A percentile compares a stretch with the other conserved stretches of the same genome.
Conservation (phyloP, 2,113 vertebrate genomes). For the Corythornis cristatus region DNA sequence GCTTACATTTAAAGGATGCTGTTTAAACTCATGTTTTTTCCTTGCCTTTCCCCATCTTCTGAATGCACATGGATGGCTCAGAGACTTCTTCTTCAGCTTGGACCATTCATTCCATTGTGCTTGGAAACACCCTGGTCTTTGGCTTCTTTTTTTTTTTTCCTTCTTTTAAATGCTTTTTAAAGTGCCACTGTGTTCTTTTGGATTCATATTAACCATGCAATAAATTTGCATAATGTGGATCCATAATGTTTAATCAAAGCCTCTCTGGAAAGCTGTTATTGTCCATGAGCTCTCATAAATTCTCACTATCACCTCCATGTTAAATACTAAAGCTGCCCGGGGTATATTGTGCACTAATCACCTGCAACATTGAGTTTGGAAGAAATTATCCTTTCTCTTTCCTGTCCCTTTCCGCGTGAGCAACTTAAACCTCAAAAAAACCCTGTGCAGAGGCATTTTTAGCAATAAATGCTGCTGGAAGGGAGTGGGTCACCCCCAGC, state of each 20-base stretch:
- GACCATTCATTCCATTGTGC: background rate
- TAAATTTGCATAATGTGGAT: conserved; percentile 59
- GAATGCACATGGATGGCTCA: background rate
- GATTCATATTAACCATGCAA: conserved; percentile 55
- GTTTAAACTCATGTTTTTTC: background rate
- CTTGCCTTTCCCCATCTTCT: background rate
- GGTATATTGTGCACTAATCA: conserved; percentile 20
- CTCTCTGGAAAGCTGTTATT: conserved; percentile 49
- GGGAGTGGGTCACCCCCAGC: fast-evolving
- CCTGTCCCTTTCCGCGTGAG: fast-evolving
- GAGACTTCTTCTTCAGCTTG: background rate
- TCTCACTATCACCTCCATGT: conserved; percentile 3
- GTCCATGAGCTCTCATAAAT: conserved; percentile 42
- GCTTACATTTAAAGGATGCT: background rate
- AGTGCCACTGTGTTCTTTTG: conserved; percentile 43
- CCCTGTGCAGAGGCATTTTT: fast-evolving
- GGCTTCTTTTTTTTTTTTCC: background rate
- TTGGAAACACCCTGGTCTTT: background rate
- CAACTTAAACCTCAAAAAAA: background rate
- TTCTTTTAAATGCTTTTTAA: conserved; percentile 58
- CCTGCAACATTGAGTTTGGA: background rate
- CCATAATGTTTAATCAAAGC: conserved; percentile 48
- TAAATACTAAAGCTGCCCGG: conserved; percentile 41
- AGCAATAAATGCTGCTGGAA: background rate
- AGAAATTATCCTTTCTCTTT: conserved; percentile 9